Evolutionary conservation across 2,888 invertebrate species (phyloP), one percentile per base, ranked within the genome.

Genomic region (Iselma pallidipennis): DNA sequence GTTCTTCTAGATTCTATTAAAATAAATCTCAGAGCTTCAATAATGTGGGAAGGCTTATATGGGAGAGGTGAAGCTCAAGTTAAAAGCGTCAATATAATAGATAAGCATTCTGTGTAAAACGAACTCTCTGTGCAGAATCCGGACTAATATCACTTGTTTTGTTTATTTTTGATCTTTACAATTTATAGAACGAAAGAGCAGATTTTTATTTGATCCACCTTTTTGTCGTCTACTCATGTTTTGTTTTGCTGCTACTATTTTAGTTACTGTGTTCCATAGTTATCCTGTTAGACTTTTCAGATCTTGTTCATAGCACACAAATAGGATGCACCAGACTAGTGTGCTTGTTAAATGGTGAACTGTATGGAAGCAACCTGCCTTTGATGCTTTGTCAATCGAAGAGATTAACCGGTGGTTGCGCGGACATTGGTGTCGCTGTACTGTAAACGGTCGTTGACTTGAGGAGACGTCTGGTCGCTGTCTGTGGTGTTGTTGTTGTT

Each of bases 381-480:
- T 63, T 63, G 63, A 63, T 59, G 63, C 63, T 59, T 63, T 60
- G 63, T 63, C 63, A 63, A 63, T 63, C 57, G 54, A 57, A 56
- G 60, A 63, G 63, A 63, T 63, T 54, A 63, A 60, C 60, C 57
- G 57, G 56, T 63, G 63, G 53, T 63, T 63, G 59, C 59, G 63
- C 63, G 59, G 55, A 59, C 63, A 59, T 57, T 55, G 60, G 57
- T 63, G 63, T 63, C 63, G 63, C 60, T 63, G 63, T 60, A 63
- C 63, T 63, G 63, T 57, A 63, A 63, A 60, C 63, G 63, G 63
- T 63, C 63, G 37, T 57, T 63, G 63, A 63, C 63, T 60, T 57
- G 59, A 51, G 57, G 59, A 63, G 63, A 57, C 60, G 63, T 63
- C 63, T 63, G 63, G 63, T 33, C 60, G 60, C 49, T 60, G 63